Evolutionary conservation across 2,888 invertebrate genomes (phyloP).

Genomic region (Cerastoderma edule): DNA sequence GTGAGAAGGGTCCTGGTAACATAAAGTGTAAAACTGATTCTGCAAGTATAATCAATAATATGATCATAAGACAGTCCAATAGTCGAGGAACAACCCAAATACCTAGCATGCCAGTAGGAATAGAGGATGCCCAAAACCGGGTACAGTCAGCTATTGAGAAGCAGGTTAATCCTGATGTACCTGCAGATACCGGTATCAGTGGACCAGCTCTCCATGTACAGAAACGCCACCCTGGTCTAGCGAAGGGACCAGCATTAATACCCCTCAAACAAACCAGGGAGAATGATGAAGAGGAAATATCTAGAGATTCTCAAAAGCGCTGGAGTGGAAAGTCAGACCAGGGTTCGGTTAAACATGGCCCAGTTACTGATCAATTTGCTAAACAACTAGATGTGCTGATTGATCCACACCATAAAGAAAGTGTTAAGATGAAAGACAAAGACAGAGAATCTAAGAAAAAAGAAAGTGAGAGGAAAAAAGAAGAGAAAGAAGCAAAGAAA

Average conservation of each 20-base stretch:
- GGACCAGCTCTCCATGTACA: conserved; percentile 12
- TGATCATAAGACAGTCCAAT: conserved; percentile 41
- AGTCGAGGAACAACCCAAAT: conserved; percentile 32
- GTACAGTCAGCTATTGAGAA: neutral
- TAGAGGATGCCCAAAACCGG: neutral
- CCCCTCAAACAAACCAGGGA: neutral
- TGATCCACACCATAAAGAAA: conserved; percentile 18
- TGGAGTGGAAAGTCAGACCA: no score
- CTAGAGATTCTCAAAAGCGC: no score
- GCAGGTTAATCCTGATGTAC: neutral
- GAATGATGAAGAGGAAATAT: neutral
- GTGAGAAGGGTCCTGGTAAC: conserved; percentile 74
- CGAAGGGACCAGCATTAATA: conserved; percentile 11
- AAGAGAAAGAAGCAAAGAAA: conserved; percentile 34
- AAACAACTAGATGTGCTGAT: conserved; percentile 40
- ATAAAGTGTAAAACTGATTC: conserved; percentile 57
- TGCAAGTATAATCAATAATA: conserved; percentile 46
- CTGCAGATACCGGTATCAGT: conserved; percentile 11
- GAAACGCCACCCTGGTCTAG: conserved; percentile 16
- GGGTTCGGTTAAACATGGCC: conserved; percentile 24
- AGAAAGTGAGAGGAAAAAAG: conserved; percentile 33
- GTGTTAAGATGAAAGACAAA: conserved; percentile 36
- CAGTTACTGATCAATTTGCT: conserved; percentile 16
- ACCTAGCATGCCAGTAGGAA: neutral
- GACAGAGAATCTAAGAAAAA: conserved; percentile 33